Base-by-base conservation (phyloP, 2,113 vertebrate genomes). In the Tenrec ecaudatus region DNA sequence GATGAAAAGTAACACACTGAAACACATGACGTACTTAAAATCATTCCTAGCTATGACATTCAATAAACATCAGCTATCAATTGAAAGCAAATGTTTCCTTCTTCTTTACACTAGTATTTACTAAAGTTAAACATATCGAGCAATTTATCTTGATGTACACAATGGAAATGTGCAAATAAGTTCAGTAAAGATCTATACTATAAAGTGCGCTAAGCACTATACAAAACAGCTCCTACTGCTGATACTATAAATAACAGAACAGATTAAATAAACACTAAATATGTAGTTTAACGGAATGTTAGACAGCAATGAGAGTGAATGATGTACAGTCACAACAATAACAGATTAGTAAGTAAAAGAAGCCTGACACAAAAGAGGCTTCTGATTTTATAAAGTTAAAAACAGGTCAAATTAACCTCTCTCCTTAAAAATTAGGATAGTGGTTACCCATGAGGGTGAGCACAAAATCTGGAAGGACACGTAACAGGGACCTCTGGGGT, bases 321-420 rank as follows among this genome's bases (percentile, higher is more conserved):
- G 60, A 19, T 47, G 38, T 62, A 60, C 2, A 85, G 68, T 58
- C 40, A 40, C 4, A 60, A 80, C 29, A 92, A 76, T 23, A n/a
- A n/a, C n/a, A n/a, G n/a, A n/a, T n/a, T n/a, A 69, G 0, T 22
- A 38, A 91, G 31, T 68, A 78, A 85, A 91, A 73, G 47, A 57
- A 6, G 10, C 25, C 6, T 9, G 62, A 66, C 23, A 66, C 62
- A 88, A 85, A 88, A 85, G 27, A 43, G 10, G 31, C 62, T 78
- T 83, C 22, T 29, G 43, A 27, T 93, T 78, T 86, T 27, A 73
- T 40, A 23, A 77, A 89, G n/a, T 82, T 60, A 53, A 75, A 85
- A 53, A n/a, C n/a, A 57, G 71, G 64, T 6, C 66, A 91, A 84
- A 84, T 31, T 58, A 86, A 89, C 25, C 64, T 69, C n/a, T 0